These are phyloP conservation scores for Parazoanthus atlanticus DNA, from an alignment of 92 coral and sea anemone species.

Conservation along the genomic window DNA sequence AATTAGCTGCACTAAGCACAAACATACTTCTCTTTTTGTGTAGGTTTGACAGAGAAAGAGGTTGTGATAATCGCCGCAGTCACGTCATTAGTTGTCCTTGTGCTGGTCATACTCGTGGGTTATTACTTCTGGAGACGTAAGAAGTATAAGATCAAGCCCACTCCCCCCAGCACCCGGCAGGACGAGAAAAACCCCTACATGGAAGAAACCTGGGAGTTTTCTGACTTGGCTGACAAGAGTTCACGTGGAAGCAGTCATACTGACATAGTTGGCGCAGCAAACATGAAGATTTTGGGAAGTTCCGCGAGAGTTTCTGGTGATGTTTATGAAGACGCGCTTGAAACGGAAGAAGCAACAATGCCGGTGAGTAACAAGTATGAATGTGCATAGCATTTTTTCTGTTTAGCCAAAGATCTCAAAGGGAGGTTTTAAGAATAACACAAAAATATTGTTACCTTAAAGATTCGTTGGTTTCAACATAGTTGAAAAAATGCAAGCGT, in stretches of 20 bases:
- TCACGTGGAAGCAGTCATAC: not conserved
- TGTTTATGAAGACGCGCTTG: slow-evolving; percentile 14
- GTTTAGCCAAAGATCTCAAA: not conserved
- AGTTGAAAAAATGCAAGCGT: too few relatives aligned
- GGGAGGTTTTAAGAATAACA: too few relatives aligned
- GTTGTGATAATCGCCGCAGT: slow-evolving; percentile 2
- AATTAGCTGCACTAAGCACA: too few relatives aligned
- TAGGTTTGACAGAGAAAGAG: slow-evolving; percentile 10
- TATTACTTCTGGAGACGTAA: slow-evolving; percentile 33
- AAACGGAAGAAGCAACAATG: not conserved
- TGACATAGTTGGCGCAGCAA: not conserved
- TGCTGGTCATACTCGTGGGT: not conserved
- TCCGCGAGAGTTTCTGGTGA: slow-evolving; percentile 19
- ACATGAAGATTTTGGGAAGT: slow-evolving; percentile 26
- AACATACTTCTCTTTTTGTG: not conserved
- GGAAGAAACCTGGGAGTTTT: slow-evolving; percentile 12
- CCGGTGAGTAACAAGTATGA: slow-evolving; percentile 8
- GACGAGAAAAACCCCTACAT: slow-evolving; percentile 12
- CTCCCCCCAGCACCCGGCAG: not conserved
- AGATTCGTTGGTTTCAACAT: too few relatives aligned
- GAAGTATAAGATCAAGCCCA: slow-evolving; percentile 2
- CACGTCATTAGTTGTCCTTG: not conserved
- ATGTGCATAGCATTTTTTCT: not conserved
- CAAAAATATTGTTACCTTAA: too few relatives aligned
- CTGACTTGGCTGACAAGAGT: not conserved